Evolutionary conservation across 1,140 invertebrate genomes (phyloP), one percentile per base, ranked within the genome.

Genomic region (Gonatopus flavifemur): DNA sequence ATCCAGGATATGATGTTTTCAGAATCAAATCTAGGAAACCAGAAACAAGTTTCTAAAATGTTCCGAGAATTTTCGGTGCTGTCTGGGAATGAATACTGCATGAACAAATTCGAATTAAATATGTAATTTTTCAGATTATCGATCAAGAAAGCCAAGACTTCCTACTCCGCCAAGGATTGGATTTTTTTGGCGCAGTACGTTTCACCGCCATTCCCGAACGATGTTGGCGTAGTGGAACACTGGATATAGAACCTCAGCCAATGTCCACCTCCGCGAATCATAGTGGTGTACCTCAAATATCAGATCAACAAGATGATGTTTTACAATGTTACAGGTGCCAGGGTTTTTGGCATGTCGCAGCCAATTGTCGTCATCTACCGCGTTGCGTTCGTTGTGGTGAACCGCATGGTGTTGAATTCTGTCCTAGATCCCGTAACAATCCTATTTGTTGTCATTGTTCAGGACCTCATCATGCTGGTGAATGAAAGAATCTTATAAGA

Each of bases 301-400:
- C 43, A 5, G 21, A 31, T 9, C 57, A 64, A 28, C 33, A 30
- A 10, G 76, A 80, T 18, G 60, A 64, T 1, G 72, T 80, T 0
- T 40, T 80, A 4, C 79, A 80, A 25, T 80, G 79, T 37, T 81
- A 78, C 32, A 66, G 77, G 0, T 82, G 80, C 45, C 80, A 82
- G 61, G 79, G 80, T 8, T 82, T 82, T 48, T 82, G 80, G 80
- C 81, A 82, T 48, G 72, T 81, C 1, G 80, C 81, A 1, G 78
- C 77, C 2, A 76, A 81, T 41, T 82, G 81, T 41, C 69, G 74
- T 16, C 74, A 79, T 16, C 25, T 75, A 5, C 72, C 75, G 0
- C 63, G 81, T n/a, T 82, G 81, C 51, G 81, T 82, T 0, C 66
- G 80, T 1, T 82, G 81, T 46, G 80, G 81, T 0, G 80, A 80